These are phyloP conservation scores for Tinea pellionella DNA, from an alignment of 2,888 invertebrate genomes.

Conservation along the genomic window DNA sequence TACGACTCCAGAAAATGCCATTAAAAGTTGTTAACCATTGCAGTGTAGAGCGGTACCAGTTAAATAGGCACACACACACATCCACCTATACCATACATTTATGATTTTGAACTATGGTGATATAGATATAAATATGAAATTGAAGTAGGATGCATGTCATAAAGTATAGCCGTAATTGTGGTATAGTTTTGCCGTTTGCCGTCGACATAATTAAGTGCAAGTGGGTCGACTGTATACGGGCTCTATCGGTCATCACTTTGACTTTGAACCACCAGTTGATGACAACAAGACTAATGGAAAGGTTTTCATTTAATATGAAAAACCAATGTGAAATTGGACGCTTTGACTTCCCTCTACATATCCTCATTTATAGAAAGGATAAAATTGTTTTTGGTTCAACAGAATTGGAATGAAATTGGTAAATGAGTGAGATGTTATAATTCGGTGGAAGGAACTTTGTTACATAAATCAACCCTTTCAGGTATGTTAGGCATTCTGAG, in stretches of 20 bases:
- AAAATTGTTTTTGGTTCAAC: not conserved
- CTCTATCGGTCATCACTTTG: constrained; percentile 1
- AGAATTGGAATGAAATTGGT: not conserved
- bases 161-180: not conserved
- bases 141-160: not conserved
- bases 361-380: not conserved
- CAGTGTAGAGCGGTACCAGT: not conserved
- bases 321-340: not conserved
- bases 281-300: not conserved
- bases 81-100: not conserved
- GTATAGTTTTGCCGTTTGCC: constrained; percentile 8
- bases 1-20: constrained; percentile 2
- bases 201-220: constrained; percentile 10
- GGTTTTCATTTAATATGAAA: not conserved
- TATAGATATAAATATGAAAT: not conserved
- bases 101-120: not conserved
- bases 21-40: constrained; percentile 1
- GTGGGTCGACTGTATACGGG: constrained; percentile 4
- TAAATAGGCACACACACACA: not conserved
- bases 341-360: not conserved
- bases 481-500: constrained; percentile 29
- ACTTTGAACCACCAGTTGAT: not conserved
- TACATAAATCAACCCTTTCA: constrained; percentile 37
- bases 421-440: not conserved
- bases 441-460: not conserved